Evolutionary conservation across 1,140 invertebrate species (phyloP), one percentile per base, ranked within the genome.

Genomic region (Papilio dardanus): DNA sequence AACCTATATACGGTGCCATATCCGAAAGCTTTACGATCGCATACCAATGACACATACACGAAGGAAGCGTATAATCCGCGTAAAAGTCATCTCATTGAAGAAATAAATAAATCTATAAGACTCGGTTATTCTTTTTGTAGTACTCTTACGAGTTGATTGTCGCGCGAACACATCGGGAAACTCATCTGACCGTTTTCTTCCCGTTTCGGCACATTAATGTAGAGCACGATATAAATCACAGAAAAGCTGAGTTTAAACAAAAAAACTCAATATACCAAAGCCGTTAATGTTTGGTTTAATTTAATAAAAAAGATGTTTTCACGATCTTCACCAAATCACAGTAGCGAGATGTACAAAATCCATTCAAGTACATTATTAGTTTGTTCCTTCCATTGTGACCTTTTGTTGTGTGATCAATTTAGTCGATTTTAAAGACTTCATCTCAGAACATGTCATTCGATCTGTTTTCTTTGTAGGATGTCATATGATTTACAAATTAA

Each of bases 111-210:
- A 78, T 78, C 76, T 66, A 80, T 74, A 82, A 79, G 77, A 74
- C 75, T 75, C 74, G 76, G 68, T 84, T 78, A 84, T 58, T 76
- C 77, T 77, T 77, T 78, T 71, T 75, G 74, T 73, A 77, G 79
- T 54, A 74, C 73, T 71, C 81, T 76, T 81, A 81, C 78, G 80
- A 83, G 81, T 80, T 79, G 84, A 86, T 84, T 84, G 83, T 83
- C 82, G 79, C 84, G 83, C 78, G 83, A 88, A 81, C 83, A 77
- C 75, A 76, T 78, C 74, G 33, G 24, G 50, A 79, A 79, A 81
- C 87, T 88, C 86, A 86, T 83, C 79, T 79, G 83, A 81, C 79
- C 78, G 81, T 68, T 75, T 78, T 79, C 81, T 75, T 84, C 82
- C 80, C 81, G 80, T 83, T 85, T 85, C 80, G 80, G 80, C 77